phyloP scores from a whole-genome alignment of 2,797 vertebrate species.

The Phrynocephalus forsythii region DNA sequence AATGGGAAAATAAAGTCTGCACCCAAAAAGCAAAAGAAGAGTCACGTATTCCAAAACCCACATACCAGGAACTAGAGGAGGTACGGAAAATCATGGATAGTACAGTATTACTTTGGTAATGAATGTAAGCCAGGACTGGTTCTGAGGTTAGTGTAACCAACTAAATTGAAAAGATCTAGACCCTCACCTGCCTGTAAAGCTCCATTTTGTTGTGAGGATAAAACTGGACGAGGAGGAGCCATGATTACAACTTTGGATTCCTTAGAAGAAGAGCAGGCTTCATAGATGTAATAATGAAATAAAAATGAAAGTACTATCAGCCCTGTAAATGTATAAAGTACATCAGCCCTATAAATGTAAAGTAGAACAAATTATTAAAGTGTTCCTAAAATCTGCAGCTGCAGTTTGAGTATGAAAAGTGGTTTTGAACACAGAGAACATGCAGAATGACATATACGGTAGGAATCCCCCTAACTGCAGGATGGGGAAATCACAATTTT shows the following conservation, averaged over 20 bases:
- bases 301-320: not conserved
- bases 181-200: not conserved
- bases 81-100: conserved; percentile 68
- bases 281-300: not conserved
- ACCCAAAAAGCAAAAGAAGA: conserved; percentile 83
- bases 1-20: conserved; percentile 93
- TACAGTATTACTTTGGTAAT: not conserved
- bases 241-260: too few species aligned
- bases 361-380: not conserved
- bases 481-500: too few species aligned
- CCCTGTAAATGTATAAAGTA: too few species aligned
- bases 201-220: not conserved
- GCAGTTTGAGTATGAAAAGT: not conserved
- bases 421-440: not conserved
- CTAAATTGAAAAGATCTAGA: not conserved
- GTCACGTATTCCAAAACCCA: conserved; percentile 76
- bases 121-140: not conserved
- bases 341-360: not conserved
- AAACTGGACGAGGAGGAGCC: too few species aligned
- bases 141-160: not conserved
- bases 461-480: too few species aligned
- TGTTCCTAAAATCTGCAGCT: not conserved
- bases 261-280: not conserved
- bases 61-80: conserved; percentile 86
- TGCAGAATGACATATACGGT: not conserved